Conservation (phyloP, 2,888 invertebrate species). For the Neoitamus cyanurus region DNA sequence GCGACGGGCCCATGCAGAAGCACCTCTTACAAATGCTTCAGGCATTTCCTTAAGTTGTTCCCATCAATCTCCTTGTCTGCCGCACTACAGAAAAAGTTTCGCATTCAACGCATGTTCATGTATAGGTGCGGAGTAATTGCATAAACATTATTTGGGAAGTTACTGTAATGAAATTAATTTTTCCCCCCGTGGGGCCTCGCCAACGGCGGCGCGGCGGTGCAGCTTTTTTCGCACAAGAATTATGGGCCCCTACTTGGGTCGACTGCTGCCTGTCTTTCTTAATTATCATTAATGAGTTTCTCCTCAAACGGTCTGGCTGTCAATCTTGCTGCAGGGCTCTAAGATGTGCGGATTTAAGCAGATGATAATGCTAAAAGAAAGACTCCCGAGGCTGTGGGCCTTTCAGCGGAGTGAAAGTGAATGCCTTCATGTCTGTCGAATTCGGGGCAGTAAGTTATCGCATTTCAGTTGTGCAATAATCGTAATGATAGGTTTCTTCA, state of each 20-base stretch:
- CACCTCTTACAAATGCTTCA: neutral
- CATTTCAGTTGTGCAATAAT: neutral
- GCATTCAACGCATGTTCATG: neutral
- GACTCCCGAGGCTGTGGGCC: neutral
- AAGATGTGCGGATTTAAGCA: neutral
- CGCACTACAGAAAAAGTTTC: neutral
- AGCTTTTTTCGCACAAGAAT: neutral
- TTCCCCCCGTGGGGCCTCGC: neutral
- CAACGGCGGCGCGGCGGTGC: neutral
- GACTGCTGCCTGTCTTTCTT: neutral
- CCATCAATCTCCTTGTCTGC: neutral
- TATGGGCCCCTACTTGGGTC: neutral
- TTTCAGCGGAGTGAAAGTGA: neutral
- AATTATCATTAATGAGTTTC: slow-evolving; percentile 1
- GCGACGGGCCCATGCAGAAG: no score
- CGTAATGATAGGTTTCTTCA: neutral
- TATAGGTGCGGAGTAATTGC: neutral
- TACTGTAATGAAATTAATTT: neutral
- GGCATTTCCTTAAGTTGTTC: neutral
- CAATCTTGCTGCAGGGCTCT: neutral
- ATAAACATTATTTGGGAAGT: neutral
- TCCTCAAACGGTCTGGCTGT: neutral
- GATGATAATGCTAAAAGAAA: slow-evolving; percentile 1
- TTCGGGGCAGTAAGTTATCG: neutral
- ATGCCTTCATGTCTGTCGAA: neutral